These are phyloP conservation scores for Drosophila obscura DNA, from an alignment of 1,140 invertebrate genomes.

Conservation along the genomic window DNA sequence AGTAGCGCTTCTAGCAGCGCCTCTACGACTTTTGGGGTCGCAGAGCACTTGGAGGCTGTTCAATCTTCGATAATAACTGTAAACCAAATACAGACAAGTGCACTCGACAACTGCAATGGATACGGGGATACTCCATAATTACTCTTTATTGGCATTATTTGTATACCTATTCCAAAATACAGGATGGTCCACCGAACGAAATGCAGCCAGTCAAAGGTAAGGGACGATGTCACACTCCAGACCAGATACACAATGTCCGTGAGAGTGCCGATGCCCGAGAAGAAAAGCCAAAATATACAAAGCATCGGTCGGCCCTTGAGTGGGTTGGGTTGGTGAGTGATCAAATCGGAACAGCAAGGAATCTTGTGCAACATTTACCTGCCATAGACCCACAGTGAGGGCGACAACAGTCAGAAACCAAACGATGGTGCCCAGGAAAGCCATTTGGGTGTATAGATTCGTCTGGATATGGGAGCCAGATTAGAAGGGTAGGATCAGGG, in stretches of 20 bases:
- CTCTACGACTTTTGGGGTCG: too few species aligned
- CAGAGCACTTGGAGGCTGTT: not conserved
- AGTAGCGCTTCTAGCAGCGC: too few species aligned
- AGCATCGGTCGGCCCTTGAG: constrained; percentile 10
- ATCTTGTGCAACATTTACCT: constrained; percentile 7
- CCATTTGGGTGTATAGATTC: constrained; percentile 10
- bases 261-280: constrained; percentile 25
- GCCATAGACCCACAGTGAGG: constrained; percentile 42
- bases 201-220: not conserved
- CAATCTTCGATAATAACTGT: constrained; percentile 29
- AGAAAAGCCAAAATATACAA: constrained; percentile 45
- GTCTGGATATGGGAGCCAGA: constrained; percentile 10
- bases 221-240: constrained; percentile 12
- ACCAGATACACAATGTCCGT: constrained; percentile 31
- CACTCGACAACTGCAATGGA: constrained; percentile 30
- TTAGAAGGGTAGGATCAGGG: too few species aligned
- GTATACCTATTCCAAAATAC: constrained; percentile 47
- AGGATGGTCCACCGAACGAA: constrained; percentile 29
- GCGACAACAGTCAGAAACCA: constrained; percentile 38
- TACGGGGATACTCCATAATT: too few species aligned
- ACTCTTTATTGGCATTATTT: too few species aligned
- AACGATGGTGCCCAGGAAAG: constrained; percentile 25
- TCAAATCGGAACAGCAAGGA: not conserved
- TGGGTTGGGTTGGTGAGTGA: too few species aligned
- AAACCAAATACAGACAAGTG: constrained; percentile 41